Base-by-base conservation (phyloP, 92 coral and sea anemone species). In the Phenganax stokvisi region DNA sequence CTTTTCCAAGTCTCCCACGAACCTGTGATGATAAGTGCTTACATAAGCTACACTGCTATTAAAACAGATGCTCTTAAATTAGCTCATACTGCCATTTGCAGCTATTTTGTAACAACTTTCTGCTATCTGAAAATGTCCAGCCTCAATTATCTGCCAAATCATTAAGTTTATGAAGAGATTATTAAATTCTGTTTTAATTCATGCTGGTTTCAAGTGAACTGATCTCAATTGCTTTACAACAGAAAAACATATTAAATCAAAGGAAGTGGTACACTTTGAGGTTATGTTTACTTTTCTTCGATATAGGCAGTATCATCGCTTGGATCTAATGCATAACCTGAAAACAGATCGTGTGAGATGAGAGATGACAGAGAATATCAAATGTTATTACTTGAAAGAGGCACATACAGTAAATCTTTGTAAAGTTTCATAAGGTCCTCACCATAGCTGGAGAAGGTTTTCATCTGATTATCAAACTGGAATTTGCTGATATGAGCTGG, bases 321-420 rank as follows among this genome's bases (percentile, higher is more conserved):
- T 37, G 98, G 98, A 82, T 94, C 98, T 57, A 94, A 74, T 10
- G 98, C 98, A 91, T 94, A 94, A 12, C 92, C 98, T 94, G 77
- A 7, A 30, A 72, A 53, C 25, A 10, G 54, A 76, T n/a, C 68
- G 69, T n/a, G 30, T 12, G 12, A 16, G 10, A 30, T 10, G 51
- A 53, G 0, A 37, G 47, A 37, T 37, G 47, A 27, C 6, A 57
- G 54, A 6, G 15, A 1, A 12, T 17, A 20, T 55, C 9, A 25
- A 28, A 62, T 58, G 51, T 0, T 28, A 8, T 29, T 80, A 7
- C 9, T 44, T 8, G 13, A 15, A 80, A 80, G 47, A 6, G 30
- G 8, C 3, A 53, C 6, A 29, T 15, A 31, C 25, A 10, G 16
- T 9, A 25, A 13, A 20, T 58, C 51, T 30, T 59, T 59, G 16